A percentile compares a stretch with the other conserved stretches of the same genome.
These are phyloP conservation scores for Hycleus cichorii DNA, from an alignment of 1,140 invertebrate species.

Conservation along the genomic window DNA sequence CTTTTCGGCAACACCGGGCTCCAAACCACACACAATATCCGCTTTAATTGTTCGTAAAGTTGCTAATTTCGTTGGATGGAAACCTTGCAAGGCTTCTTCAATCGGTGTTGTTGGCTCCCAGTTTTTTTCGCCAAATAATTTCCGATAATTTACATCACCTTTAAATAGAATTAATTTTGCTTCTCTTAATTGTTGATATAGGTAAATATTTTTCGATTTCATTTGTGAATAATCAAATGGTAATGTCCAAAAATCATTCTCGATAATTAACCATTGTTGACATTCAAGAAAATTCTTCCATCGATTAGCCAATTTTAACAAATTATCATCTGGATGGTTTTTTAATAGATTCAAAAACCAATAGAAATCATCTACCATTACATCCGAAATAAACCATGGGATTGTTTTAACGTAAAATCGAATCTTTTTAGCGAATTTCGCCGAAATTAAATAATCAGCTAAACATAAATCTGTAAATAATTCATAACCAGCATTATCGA, in stretches of 20 bases:
- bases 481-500: slow-evolving; percentile 94
- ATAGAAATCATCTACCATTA: slow-evolving; percentile 65
- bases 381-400: slow-evolving; percentile 97
- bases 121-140: slow-evolving; percentile 82
- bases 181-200: slow-evolving; percentile 66
- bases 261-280: slow-evolving; percentile 45
- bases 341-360: slow-evolving; percentile 54
- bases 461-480: slow-evolving; percentile 85
- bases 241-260: slow-evolving; percentile 79
- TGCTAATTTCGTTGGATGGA: slow-evolving; percentile 73
- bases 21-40: slow-evolving; percentile 78
- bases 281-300: slow-evolving; percentile 51
- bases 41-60: slow-evolving; percentile 87
- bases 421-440: slow-evolving; percentile 60
- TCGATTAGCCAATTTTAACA: slow-evolving; percentile 44
- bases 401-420: slow-evolving; percentile 82
- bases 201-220: slow-evolving; percentile 53
- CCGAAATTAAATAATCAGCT: slow-evolving; percentile 66
- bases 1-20: slow-evolving; percentile 51
- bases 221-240: slow-evolving; percentile 77
- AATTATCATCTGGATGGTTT: slow-evolving; percentile 34
- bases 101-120: slow-evolving; percentile 72
- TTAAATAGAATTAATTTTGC: slow-evolving; percentile 82
- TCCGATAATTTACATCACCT: slow-evolving; percentile 94
- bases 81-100: slow-evolving; percentile 64